Evolutionary conservation across 2,888 invertebrate genomes (phyloP), one percentile per base, ranked within the genome.

Genomic region (Frankliniella fusca): DNA sequence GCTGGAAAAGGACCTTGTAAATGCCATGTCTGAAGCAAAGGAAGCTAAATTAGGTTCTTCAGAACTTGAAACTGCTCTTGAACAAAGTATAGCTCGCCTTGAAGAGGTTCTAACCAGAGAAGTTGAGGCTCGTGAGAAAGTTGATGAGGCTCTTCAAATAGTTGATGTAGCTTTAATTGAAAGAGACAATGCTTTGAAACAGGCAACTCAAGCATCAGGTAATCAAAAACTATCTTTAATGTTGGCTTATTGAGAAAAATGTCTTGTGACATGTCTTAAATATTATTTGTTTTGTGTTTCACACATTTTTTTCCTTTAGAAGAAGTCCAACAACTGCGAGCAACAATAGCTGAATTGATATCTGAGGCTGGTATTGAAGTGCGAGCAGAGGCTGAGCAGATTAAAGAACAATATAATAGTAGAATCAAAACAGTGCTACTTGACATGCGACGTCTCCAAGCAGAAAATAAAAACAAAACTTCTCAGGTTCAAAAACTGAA

Each of bases 391-490:
- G 80, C 82, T 7, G 82, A 82, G 28, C 49, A 70, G 79, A 80
- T 83, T 1, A 83, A 83, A 76, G 76, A 82, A n/a, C 80, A 81
- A 28, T 83, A 81, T 28, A 83, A 83, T 76, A 50, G 79, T 12
- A 81, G 81, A 38, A 81, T 83, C 38, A 79, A 83, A 38, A 70
- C 49, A n/a, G 20, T 83, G 5, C 50, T 82, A 0, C 65, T 65
- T n/a, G 83, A 83, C 48, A 83, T 83, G 83, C 81, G 81, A 54
- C 81, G 81, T 38, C 48, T 83, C 1, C 81, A 83, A 61, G 61
- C 23, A 54, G 65, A 38, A 23, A 81, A 80, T 50, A 61, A 70
- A 48, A 12, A 61, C 23, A 76, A 82, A 54, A 76, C 20, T 28
- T n/a, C 54, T n/a, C 18, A 81, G 38, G 10, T 81, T 81, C 81